Base-by-base conservation (phyloP, 2,113 vertebrate species). In the Brachionichthys hirsutus region DNA sequence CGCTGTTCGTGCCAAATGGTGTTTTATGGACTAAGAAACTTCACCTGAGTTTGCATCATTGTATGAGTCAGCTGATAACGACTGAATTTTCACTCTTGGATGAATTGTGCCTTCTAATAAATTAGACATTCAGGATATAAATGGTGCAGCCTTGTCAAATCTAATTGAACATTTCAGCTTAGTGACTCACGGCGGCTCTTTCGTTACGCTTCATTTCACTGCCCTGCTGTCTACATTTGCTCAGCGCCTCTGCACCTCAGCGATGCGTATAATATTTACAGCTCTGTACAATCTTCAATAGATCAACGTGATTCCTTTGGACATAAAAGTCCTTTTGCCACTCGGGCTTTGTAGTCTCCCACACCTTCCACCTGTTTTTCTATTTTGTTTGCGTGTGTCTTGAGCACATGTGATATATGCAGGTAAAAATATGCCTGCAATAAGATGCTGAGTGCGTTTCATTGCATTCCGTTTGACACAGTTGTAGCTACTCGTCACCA, bases 321-420 rank as follows among this genome's bases (percentile, higher is more conserved):
- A 4, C 47, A 24, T 11, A 42, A 10, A n/a, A 4, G 16, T 40
- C 3, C 62, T 3, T 62, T 14, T 60, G 59, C 18, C 41, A 20
- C 50, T 42, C 49, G 61, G 41, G 54, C 16, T 67, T 47, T 60
- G 59, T 40, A 48, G 19, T 20, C 47, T 58, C 42, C 50, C 20
- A 66, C 47, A 62, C 48, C 17, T 62, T 51, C 1, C 52, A 73
- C 56, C 36, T 55, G 44, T 54, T 74, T 10, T 51, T 34, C 19
- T 3, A 11, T 17, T 59, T 12, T 52, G 35, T 45, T 6, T 13
- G 17, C 60, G 30, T 55, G n/a, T 43, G 20, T 44, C 36, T 38
- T 38, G n/a, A n/a, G n/a, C n/a, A n/a, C n/a, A n/a, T n/a, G 24
- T 30, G 24, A 30, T 30, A 30, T 30, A 30, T 30, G 8, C 24